These are phyloP conservation scores for Philereme transversata DNA, from an alignment of 2,888 invertebrate species.

Conservation along the genomic window DNA sequence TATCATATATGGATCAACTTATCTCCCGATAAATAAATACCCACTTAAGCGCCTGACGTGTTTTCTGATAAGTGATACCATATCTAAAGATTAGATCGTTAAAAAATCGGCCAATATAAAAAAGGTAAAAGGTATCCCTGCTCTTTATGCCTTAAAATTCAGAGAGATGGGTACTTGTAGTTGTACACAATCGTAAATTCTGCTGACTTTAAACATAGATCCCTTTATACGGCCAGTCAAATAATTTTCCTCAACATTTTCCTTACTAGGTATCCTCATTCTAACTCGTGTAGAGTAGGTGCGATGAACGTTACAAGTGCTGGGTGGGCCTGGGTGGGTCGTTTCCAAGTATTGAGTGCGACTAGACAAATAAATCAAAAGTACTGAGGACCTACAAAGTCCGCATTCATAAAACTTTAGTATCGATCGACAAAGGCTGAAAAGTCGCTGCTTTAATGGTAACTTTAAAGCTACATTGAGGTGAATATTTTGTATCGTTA, in stretches of 20 bases:
- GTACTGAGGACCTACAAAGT: conserved; percentile 1
- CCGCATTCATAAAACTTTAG: conserved; percentile 4
- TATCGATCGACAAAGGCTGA: not conserved
- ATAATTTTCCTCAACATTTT: conserved; percentile 6
- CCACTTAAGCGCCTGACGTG: conserved; percentile 30
- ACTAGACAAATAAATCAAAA: conserved; percentile 1
- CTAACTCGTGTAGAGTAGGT: not conserved
- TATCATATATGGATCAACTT: conserved; percentile 35
- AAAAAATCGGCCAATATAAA: conserved; percentile 2
- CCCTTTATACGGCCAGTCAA: no score
- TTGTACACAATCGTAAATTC: no score
- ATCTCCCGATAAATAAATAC: conserved; percentile 12
- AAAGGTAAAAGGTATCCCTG: no score
- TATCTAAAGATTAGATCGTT: conserved; percentile 35
- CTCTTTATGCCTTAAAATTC: no score
- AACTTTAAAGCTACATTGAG: no score
- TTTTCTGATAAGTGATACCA: conserved; percentile 38
- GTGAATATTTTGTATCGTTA: no score
- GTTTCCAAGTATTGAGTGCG: conserved; percentile 4
- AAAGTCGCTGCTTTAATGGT: no score
- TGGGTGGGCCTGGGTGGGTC: conserved; percentile 16
- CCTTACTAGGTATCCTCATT: conserved; percentile 1
- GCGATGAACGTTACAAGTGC: not conserved
- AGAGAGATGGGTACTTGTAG: no score
- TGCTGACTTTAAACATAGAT: no score